Percentiles rank a stretch among this genome's conserved stretches.
These are phyloP conservation scores for Scrobipalpa costella DNA, from an alignment of 2,888 invertebrate genomes.

Conservation along the genomic window DNA sequence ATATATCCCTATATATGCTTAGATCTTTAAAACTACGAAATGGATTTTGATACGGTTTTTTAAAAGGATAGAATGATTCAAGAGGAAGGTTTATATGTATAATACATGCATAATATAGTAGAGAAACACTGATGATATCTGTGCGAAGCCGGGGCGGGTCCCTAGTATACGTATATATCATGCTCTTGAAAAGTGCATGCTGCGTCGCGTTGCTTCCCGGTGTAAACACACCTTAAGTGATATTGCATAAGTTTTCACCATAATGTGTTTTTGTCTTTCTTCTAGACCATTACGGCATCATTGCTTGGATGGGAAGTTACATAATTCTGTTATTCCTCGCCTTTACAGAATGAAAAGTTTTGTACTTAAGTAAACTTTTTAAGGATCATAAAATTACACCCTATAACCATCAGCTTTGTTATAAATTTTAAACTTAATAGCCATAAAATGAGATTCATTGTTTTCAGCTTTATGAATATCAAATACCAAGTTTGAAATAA, in stretches of 20 bases:
- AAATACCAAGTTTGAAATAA: not conserved
- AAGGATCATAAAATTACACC: not conserved
- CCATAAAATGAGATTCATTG: not conserved
- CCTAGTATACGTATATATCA: too few relatives aligned
- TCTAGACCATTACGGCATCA: constrained; percentile 31
- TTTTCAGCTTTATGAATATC: not conserved
- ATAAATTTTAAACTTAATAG: not conserved
- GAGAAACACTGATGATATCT: too few relatives aligned
- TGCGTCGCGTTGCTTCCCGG: too few relatives aligned
- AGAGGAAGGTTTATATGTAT: too few relatives aligned
- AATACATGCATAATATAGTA: too few relatives aligned
- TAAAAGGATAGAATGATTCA: too few relatives aligned
- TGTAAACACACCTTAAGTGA: too few relatives aligned
- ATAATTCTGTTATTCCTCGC: constrained; percentile 3
- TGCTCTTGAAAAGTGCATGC: too few relatives aligned
- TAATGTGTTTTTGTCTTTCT: constrained; percentile 37
- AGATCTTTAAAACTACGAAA: too few relatives aligned
- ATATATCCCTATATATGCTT: too few relatives aligned
- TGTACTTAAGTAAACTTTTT: not conserved
- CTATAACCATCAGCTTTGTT: not conserved
- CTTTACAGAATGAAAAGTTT: not conserved
- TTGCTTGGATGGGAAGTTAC: constrained; percentile 32
- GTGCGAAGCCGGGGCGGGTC: too few relatives aligned
- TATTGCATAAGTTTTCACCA: constrained; percentile 41
- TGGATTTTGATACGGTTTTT: too few relatives aligned